Base-by-base conservation (phyloP, 2,888 invertebrate genomes). In the Seira sanloemensis region DNA sequence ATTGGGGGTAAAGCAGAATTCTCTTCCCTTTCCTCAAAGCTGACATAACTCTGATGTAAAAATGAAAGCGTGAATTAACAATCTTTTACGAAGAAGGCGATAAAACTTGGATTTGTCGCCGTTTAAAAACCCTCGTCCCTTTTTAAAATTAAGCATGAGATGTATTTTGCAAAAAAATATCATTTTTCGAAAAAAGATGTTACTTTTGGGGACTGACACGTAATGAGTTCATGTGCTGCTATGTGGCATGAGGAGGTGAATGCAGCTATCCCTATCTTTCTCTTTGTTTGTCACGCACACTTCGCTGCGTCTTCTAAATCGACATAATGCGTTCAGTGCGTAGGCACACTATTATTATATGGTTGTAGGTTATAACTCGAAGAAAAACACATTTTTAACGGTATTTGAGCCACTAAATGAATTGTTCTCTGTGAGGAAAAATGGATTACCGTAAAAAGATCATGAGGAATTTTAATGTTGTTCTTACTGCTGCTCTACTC, bases 21-120 rank as follows among this genome's bases (percentile, higher is more conserved):
- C 77, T 85, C 72, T 71, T 62, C 74, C 37, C 50, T 50, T n/a
- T 50, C 5, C 2, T 50, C 12, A 12, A 12, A 50, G 68, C 76
- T 76, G 66, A 72, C 72, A 72, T 75, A 78, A 68, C 74, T 79
- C 68, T 69, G 75, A 78, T 74, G 62, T 71, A 73, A 81, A 81
- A 85, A 81, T 73, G 77, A 81, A 81, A 85, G 80, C 78, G 74
- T 79, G 72, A 83, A 83, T 83, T 72, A 83, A 71, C 68, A 67
- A 78, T 66, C 72, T 78, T 83, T 83, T 68, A 76, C 72, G 71
- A 76, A 54, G 65, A 62, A 74, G 74, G 67, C 74, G 54, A 80
- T n/a, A 78, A 67, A 58, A 50, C 12, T 7, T 2, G n/a, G 50
- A 50, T 50, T 50, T 50, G 50, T 50, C 50, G 50, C 50, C n/a